phyloP scores from a whole-genome alignment of 2,888 invertebrate genomes.

The Lottia scabra region DNA sequence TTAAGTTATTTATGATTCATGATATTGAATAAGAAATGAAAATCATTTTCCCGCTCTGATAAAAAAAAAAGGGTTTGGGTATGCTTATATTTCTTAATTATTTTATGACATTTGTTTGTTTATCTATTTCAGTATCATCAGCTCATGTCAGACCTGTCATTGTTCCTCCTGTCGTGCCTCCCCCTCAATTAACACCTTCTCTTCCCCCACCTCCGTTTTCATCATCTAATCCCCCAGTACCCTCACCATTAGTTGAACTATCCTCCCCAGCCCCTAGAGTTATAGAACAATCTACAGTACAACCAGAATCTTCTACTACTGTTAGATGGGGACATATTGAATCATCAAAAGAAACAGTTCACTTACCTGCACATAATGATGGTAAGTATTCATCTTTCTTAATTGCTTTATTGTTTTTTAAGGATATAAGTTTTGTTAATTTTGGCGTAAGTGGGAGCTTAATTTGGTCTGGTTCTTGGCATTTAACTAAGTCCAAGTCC shows the following conservation, averaged over 20 bases:
- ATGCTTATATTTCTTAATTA: no score
- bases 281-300: neutral
- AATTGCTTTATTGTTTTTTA: no score
- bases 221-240: neutral
- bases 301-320: neutral
- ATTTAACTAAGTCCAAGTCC: no score
- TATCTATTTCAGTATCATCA: slow-evolving; percentile 41
- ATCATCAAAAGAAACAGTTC: neutral
- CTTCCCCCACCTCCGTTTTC: slow-evolving; percentile 16
- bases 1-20: no score
- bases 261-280: slow-evolving; percentile 6
- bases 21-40: no score
- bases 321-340: slow-evolving; percentile 1
- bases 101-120: no score
- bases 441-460: no score
- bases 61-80: no score
- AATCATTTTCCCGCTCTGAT: no score
- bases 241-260: slow-evolving; percentile 1
- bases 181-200: slow-evolving; percentile 9
- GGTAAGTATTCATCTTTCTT: no score
- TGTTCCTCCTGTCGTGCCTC: slow-evolving; percentile 24
- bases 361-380: neutral
- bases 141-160: slow-evolving; percentile 51
- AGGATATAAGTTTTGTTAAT: no score
- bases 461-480: no score